phyloP scores from a whole-genome alignment of 2,888 invertebrate species.

The Drosophila atroscutellata region DNA sequence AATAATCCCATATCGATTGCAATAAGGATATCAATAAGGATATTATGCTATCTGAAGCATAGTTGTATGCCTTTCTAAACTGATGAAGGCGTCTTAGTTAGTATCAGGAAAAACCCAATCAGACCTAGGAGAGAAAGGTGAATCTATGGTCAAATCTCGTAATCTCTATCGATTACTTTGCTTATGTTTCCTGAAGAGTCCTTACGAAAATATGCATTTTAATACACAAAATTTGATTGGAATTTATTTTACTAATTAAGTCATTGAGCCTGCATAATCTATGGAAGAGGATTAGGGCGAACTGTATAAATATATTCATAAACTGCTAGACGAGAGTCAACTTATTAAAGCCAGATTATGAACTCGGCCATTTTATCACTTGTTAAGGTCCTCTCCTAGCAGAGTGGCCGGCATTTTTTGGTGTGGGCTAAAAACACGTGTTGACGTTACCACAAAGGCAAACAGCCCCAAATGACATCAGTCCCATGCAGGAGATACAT shows the following conservation, averaged over 20 bases:
- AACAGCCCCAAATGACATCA: conserved; percentile 38
- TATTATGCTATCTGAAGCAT: too few species aligned
- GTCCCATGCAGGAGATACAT: background rate
- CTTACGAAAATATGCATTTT: background rate
- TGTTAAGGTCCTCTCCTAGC: conserved; percentile 7
- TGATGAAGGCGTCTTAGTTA: background rate
- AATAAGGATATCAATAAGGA: background rate
- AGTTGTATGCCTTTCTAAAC: background rate
- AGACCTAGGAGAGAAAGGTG: background rate
- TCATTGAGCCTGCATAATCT: background rate
- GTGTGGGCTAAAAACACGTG: conserved; percentile 69
- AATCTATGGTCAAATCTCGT: background rate
- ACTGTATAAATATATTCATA: conserved; percentile 3
- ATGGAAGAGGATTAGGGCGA: conserved; percentile 3
- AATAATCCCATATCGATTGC: conserved; percentile 2
- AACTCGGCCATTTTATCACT: background rate
- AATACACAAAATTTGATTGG: background rate
- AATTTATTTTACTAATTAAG: conserved; percentile 9
- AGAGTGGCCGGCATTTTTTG: conserved; percentile 29
- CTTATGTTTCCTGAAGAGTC: background rate
- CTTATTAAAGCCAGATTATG: conserved; percentile 10
- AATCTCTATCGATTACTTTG: background rate
- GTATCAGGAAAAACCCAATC: background rate
- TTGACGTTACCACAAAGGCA: conserved; percentile 68
- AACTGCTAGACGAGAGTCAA: conserved; percentile 17